Base-by-base conservation (phyloP, 2,888 invertebrate species). In the Osmoderma eremita region DNA sequence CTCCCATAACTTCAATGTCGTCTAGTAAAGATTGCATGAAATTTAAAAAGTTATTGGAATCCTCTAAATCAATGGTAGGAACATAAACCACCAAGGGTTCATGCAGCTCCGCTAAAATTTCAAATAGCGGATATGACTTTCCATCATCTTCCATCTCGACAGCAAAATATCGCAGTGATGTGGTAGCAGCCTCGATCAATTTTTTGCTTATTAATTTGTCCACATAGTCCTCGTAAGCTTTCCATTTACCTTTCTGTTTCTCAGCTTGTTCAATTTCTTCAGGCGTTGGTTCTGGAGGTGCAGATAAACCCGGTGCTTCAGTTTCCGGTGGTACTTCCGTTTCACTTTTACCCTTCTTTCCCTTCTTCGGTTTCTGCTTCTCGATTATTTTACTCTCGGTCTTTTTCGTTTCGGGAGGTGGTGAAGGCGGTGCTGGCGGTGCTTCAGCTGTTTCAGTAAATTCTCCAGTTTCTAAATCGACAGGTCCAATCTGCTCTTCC, bases 1-100 rank as follows among this genome's bases (percentile, higher is more conserved):
- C 87, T 12, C 90, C 87, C 85, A 94, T 93, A 53, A 88, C 85
- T 78, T 90, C 90, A 77, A 94, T 90, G 74, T 94, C 93, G 61
- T 91, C 88, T 74, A 95, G 84, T 74, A 95, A 85, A 15, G 86
- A 85, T 74, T 88, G 88, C 20, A 94, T 83, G 22, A 90, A 86
- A 62, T 85, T 85, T 48, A 88, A 87, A 70, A 95, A 89, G 6
- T 92, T 91, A 45, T 86, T 87, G 0, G 86, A 78, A 74, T 88
- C 86, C 18, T 88, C 87, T 54, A 87, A 76, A 68, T 92, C 89
- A 75, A 95, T 82, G 0, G 92, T 88, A 0, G 95, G 94, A 20
- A 87, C 83, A 78, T 91, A 94, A 54, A 86, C 85, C 68, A 96
- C 89, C 63, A 90, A 86, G 30, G 91, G 90, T 71, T 90, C 90